Conservation (phyloP, 2,888 invertebrate species). For the Phytoseiulus persimilis region DNA sequence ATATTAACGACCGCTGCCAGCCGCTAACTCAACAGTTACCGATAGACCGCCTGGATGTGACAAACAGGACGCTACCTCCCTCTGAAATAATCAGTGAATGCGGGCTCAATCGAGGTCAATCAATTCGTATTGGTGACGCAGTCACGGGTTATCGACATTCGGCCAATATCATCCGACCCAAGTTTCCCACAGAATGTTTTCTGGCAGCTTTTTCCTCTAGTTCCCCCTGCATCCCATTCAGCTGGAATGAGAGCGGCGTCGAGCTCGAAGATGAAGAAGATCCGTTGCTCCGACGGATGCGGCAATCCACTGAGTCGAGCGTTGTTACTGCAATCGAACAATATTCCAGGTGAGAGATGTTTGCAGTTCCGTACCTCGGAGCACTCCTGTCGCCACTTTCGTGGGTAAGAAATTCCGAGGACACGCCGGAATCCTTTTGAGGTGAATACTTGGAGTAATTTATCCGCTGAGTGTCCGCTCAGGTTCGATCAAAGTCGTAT, state of each 20-base stretch:
- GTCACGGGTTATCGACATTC: background rate
- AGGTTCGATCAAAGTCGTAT: no score
- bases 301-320: background rate
- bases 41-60: background rate
- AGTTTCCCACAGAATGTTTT: background rate
- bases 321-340: background rate
- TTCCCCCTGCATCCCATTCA: background rate
- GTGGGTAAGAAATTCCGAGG: slow-evolving; percentile 35
- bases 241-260: background rate
- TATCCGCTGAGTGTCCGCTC: no score
- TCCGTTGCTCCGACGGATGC: background rate
- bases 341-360: slow-evolving; percentile 14
- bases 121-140: background rate
- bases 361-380: slow-evolving; percentile 8
- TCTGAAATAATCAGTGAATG: background rate
- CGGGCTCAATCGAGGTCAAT: background rate
- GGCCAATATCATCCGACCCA: background rate
- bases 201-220: background rate
- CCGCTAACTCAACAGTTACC: background rate
- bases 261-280: background rate
- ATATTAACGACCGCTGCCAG: background rate
- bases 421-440: slow-evolving; percentile 13
- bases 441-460: background rate
- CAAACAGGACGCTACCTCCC: background rate
- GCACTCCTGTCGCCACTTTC: slow-evolving; percentile 8